Conservation (phyloP, 1,140 invertebrate species). For the Frieseomelitta varia region DNA sequence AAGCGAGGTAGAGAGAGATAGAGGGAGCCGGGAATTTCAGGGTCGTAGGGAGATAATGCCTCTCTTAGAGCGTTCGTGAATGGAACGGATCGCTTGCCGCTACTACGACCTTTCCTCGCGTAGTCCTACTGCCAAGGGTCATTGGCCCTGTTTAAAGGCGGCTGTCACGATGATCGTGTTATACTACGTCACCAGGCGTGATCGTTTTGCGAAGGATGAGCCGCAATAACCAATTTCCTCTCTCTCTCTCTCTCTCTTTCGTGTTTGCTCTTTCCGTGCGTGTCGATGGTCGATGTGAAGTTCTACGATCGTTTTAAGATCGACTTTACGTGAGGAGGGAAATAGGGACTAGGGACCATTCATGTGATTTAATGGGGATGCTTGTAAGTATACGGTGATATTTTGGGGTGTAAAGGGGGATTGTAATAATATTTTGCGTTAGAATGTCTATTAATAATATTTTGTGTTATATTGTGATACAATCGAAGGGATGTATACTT, state of each 20-base stretch:
- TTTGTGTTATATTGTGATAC: no score
- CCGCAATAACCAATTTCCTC: neutral
- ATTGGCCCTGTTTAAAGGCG: constrained; percentile 31
- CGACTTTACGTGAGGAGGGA: neutral
- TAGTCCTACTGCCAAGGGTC: constrained; percentile 31
- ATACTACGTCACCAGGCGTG: constrained; percentile 27
- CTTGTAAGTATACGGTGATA: neutral
- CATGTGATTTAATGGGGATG: neutral
- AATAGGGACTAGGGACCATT: neutral
- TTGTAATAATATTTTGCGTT: no score
- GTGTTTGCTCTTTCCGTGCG: neutral
- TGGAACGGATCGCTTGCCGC: constrained; percentile 58
- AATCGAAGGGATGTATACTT: no score
- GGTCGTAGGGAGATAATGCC: constrained; percentile 66
- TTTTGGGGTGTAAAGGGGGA: no score
- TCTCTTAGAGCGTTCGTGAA: constrained; percentile 60
- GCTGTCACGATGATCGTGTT: constrained; percentile 23
- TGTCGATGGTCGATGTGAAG: neutral
- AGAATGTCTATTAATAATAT: no score
- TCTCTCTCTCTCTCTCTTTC: neutral
- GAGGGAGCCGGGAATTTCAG: constrained; percentile 65
- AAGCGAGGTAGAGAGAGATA: constrained; percentile 4
- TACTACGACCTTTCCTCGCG: constrained; percentile 42
- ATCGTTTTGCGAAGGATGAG: constrained; percentile 34
- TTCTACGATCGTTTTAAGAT: constrained; percentile 1